Conservation (phyloP, 2,888 invertebrate genomes). For the Cantharis rustica region DNA sequence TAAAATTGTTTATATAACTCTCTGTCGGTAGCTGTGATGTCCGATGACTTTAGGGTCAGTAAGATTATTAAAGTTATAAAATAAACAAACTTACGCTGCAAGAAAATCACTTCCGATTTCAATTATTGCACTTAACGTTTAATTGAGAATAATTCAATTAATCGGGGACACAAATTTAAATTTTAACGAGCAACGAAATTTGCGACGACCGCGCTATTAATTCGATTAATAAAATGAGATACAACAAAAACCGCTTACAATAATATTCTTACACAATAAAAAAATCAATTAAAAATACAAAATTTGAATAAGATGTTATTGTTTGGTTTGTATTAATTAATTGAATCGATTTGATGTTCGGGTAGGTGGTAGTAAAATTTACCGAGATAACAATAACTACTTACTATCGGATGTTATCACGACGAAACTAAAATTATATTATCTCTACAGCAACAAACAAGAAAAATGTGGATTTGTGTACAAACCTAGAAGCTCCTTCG, state of each 20-base stretch:
- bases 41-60: too few species aligned
- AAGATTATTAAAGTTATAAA: background rate
- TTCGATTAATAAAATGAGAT: background rate
- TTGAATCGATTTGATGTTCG: background rate
- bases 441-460: background rate
- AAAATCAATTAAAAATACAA: background rate
- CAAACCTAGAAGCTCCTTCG: slow-evolving; percentile 46
- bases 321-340: background rate
- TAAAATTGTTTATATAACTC: too few species aligned
- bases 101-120: background rate
- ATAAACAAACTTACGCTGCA: background rate
- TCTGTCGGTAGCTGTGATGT: too few species aligned
- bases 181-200: background rate
- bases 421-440: background rate
- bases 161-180: background rate
- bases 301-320: background rate
- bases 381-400: background rate
- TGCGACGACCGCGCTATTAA: background rate
- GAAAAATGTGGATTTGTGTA: slow-evolving; percentile 7
- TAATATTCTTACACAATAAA: too few species aligned
- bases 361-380: background rate
- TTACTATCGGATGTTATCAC: background rate
- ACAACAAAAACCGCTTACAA: background rate
- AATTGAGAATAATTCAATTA: background rate
- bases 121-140: background rate